phyloP scores from a whole-genome alignment of 2,888 invertebrate species.

The Ochropleura plecta region DNA sequence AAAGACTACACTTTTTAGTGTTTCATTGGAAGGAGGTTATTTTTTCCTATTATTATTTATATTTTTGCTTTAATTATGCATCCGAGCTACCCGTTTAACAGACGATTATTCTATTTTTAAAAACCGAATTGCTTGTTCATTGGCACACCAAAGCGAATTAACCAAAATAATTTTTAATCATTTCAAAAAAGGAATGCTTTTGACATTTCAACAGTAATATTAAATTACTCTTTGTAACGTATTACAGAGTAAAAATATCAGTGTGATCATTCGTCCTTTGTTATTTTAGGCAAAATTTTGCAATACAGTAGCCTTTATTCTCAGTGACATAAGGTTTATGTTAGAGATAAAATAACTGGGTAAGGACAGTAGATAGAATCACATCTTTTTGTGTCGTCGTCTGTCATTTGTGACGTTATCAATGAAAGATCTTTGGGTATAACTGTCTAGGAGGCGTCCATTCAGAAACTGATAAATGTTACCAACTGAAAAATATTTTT shows the following conservation, averaged over 20 bases:
- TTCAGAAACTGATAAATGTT: conserved; percentile 32
- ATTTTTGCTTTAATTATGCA: conserved; percentile 29
- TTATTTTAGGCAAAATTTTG: not conserved
- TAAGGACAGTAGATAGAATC: conserved; percentile 23
- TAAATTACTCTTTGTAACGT: not conserved
- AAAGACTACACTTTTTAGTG: too few species aligned
- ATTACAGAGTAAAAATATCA: conserved; percentile 34
- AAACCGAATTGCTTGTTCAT: conserved; percentile 1
- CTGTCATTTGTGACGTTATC: conserved; percentile 47
- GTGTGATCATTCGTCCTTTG: not conserved
- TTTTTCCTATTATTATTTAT: too few species aligned
- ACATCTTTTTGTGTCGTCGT: conserved; percentile 22
- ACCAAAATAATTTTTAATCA: conserved; percentile 25
- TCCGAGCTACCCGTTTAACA: not conserved
- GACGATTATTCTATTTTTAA: conserved; percentile 28
- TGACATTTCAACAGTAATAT: not conserved
- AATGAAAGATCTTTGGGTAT: conserved; percentile 29
- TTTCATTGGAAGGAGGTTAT: too few species aligned
- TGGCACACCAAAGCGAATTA: conserved; percentile 6
- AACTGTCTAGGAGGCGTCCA: conserved; percentile 28
- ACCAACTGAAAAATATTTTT: conserved; percentile 14
- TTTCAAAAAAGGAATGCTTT: conserved; percentile 16
- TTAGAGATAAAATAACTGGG: not conserved
- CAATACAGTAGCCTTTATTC: not conserved
- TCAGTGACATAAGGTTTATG: not conserved